These are phyloP conservation scores for Buceros bicornis DNA, from an alignment of 2,797 vertebrate genomes.

Conservation along the genomic window DNA sequence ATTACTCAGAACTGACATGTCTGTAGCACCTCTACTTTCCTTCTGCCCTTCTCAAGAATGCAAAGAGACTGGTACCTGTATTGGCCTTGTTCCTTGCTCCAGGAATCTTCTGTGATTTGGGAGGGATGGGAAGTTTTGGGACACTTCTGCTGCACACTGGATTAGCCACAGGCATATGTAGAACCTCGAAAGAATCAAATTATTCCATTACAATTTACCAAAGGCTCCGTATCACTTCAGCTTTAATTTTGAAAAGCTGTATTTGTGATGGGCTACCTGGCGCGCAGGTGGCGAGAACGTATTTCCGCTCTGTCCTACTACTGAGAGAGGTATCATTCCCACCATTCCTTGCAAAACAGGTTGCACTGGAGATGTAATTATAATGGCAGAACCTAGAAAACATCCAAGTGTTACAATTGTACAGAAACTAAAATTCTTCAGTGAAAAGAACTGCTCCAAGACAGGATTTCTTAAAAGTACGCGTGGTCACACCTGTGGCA, in stretches of 20 bases:
- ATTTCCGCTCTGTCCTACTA: slow-evolving; percentile 87
- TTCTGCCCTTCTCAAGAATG: neutral
- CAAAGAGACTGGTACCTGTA: slow-evolving; percentile 68
- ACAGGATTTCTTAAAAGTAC: neutral
- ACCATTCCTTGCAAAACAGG: slow-evolving; percentile 89
- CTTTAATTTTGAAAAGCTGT: neutral
- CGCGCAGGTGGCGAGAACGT: slow-evolving; percentile 87
- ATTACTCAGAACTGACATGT: neutral
- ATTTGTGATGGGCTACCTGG: slow-evolving; percentile 83
- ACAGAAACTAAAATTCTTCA: neutral
- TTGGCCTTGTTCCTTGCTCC: slow-evolving; percentile 73
- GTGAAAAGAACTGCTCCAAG: neutral
- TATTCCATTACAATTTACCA: neutral
- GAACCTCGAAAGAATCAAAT: slow-evolving; percentile 73
- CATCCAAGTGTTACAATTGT: neutral
- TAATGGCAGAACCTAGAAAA: slow-evolving; percentile 89
- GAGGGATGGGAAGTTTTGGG: slow-evolving; percentile 80
- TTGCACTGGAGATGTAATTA: slow-evolving; percentile 91
- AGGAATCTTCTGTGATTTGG: slow-evolving; percentile 79
- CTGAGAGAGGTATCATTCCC: slow-evolving; percentile 91
- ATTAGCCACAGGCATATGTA: slow-evolving; percentile 82
- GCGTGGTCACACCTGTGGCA: neutral
- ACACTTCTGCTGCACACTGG: slow-evolving; percentile 79
- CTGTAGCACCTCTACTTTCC: neutral
- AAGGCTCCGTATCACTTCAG: neutral